Percentiles rank a stretch among this genome's conserved stretches.
phyloP scores from a whole-genome alignment of 2,797 vertebrate species.

The Lithobates sylvaticus region DNA sequence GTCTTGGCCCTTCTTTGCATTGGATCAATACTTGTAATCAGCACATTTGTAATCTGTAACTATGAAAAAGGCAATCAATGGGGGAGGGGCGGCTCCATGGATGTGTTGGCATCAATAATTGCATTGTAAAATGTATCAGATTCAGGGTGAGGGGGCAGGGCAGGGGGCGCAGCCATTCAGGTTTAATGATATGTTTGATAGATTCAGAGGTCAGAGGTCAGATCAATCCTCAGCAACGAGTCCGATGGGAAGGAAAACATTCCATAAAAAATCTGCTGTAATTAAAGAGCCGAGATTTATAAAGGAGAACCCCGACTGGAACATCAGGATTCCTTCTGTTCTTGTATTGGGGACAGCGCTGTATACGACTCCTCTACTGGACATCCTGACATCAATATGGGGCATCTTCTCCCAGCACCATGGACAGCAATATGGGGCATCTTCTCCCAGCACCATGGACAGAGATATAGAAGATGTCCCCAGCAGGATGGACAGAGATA shows the following conservation, averaged over 20 bases:
- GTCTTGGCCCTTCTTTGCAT: constrained; percentile 12
- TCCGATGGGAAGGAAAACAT: background rate
- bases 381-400: too few relatives aligned
- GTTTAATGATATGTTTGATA: background rate
- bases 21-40: constrained; percentile 56
- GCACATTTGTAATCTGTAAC: constrained; percentile 57
- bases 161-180: background rate
- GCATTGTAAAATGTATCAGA: constrained; percentile 31
- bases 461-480: too few relatives aligned
- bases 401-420: too few relatives aligned
- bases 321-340: too few relatives aligned
- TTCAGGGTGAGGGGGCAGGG: background rate
- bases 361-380: too few relatives aligned
- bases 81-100: background rate
- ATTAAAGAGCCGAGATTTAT: too few relatives aligned
- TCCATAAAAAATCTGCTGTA: too few relatives aligned
- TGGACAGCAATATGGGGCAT: too few relatives aligned
- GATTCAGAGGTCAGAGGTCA: background rate
- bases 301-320: too few relatives aligned
- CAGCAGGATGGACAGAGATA: too few relatives aligned
- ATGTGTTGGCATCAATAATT: constrained; percentile 33
- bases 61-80: constrained; percentile 46
- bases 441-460: too few relatives aligned
- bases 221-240: background rate
- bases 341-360: too few relatives aligned